Conservation (phyloP, 2,888 invertebrate genomes). For the Dione vanillae region DNA sequence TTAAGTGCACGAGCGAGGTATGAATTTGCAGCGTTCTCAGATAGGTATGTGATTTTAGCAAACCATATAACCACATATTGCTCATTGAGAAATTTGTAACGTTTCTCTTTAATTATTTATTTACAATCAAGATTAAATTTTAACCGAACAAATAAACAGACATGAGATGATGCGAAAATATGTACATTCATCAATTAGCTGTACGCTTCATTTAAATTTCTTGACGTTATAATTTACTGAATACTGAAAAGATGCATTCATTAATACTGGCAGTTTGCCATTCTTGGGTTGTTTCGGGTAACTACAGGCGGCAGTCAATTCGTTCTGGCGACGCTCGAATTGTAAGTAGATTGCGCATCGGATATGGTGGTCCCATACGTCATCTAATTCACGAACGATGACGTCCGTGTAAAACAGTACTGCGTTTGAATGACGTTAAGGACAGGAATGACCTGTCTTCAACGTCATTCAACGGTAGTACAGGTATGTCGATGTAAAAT, state of each 20-base stretch:
- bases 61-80: not conserved
- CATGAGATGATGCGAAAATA: conserved; percentile 26
- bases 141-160: not conserved
- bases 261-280: conserved; percentile 75
- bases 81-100: too few relatives aligned
- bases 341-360: conserved; percentile 64
- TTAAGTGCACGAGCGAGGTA: conserved; percentile 51
- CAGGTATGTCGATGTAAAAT: conserved; percentile 17
- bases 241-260: conserved; percentile 63
- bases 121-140: not conserved
- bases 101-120: not conserved
- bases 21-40: conserved; percentile 29
- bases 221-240: conserved; percentile 54
- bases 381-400: conserved; percentile 56
- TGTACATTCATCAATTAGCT: conserved; percentile 39
- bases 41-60: not conserved
- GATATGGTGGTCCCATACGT: conserved; percentile 69
- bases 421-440: too few relatives aligned
- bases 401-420: too few relatives aligned
- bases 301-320: conserved; percentile 66
- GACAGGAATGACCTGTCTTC: conserved; percentile 48
- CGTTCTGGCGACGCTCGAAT: conserved; percentile 73
- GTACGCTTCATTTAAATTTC: conserved; percentile 34
- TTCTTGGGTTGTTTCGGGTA: conserved; percentile 72
- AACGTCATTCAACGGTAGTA: conserved; percentile 49